Evolutionary conservation across 1,140 invertebrate genomes (phyloP).

Genomic region (Galleria mellonella): DNA sequence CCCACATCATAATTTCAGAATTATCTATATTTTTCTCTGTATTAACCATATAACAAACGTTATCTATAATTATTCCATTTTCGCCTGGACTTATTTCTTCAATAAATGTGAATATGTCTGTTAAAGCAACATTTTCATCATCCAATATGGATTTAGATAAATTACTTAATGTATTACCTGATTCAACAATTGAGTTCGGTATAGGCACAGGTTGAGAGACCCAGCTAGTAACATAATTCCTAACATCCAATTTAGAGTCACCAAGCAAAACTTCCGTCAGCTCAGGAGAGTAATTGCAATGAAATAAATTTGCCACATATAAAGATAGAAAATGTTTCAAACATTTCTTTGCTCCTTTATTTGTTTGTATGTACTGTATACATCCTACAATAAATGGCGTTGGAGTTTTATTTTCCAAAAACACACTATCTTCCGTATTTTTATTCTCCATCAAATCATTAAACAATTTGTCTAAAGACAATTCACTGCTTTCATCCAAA

Average conservation of each 20-base stretch:
- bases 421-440: constrained; percentile 39
- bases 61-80: constrained; percentile 24
- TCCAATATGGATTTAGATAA: constrained; percentile 50
- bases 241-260: constrained; percentile 49
- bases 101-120: constrained; percentile 38
- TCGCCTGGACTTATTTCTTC: constrained; percentile 26
- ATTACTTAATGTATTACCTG: constrained; percentile 36
- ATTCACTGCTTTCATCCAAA: constrained; percentile 31
- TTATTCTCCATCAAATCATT: constrained; percentile 54
- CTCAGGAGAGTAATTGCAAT: constrained; percentile 60
- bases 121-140: constrained; percentile 30
- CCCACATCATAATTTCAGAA: constrained; percentile 55
- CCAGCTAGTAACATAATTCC: constrained; percentile 60
- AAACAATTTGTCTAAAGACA: constrained; percentile 52
- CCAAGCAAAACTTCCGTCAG: constrained; percentile 57
- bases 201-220: constrained; percentile 34
- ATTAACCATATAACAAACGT: constrained; percentile 31
- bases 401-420: constrained; percentile 56
- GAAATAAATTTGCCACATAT: constrained; percentile 58
- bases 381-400: constrained; percentile 62
- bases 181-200: constrained; percentile 27
- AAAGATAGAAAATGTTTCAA: constrained; percentile 53
- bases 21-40: constrained; percentile 30
- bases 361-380: constrained; percentile 45
- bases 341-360: constrained; percentile 46